Conservation (phyloP, 1,140 invertebrate species). For the Berghia stephanieae region DNA sequence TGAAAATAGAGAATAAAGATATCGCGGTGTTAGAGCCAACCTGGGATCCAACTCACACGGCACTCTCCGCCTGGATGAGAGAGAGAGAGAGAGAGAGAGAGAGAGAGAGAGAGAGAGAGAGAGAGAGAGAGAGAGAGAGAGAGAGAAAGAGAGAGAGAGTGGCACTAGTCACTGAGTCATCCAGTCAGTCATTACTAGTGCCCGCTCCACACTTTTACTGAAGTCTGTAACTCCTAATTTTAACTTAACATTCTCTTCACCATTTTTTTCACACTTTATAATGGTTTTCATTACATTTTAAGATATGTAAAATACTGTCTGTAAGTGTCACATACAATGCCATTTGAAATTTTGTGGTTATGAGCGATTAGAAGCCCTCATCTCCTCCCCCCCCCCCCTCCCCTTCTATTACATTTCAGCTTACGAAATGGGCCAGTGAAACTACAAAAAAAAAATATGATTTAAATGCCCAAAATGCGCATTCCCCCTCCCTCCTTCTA, state of each 20-base stretch:
- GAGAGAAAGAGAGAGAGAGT: background rate
- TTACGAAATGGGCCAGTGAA: no score
- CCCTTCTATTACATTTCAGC: background rate
- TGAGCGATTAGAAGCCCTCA: background rate
- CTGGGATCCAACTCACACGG: no score
- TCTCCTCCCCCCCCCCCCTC: no score
- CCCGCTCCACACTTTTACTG: background rate
- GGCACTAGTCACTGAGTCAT: background rate
- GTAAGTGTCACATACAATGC: background rate
- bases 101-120: conserved; percentile 18
- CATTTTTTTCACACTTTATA: background rate
- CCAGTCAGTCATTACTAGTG: background rate
- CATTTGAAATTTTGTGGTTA: background rate
- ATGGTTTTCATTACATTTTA: background rate
- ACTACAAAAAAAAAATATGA: no score
- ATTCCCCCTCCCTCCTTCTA: no score
- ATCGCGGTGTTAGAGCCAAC: no score
- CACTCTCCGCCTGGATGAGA: no score
- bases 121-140: conserved; percentile 18
- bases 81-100: conserved; percentile 18
- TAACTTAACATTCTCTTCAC: background rate
- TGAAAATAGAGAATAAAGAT: no score
- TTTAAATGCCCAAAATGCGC: no score
- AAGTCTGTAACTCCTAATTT: background rate
- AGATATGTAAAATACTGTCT: background rate